Conservation (phyloP, 2,888 invertebrate genomes). For the Theretra japonica region DNA sequence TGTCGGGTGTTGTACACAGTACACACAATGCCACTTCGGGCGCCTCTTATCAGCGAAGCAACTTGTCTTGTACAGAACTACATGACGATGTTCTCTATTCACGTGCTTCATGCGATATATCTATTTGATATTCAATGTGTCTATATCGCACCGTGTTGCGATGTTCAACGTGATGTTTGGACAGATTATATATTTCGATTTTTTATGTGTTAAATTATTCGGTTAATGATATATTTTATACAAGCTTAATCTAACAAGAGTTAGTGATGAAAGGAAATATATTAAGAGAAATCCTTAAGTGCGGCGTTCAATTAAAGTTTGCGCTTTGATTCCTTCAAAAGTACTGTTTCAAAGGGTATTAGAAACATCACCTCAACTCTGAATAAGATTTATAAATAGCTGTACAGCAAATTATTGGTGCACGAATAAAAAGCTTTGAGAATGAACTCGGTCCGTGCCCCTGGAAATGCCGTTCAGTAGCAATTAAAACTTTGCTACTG, state of each 20-base stretch:
- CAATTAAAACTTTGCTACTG: slow-evolving; percentile 80
- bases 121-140: too few species aligned
- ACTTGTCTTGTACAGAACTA: slow-evolving; percentile 40
- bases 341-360: not conserved
- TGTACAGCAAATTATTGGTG: slow-evolving; percentile 53
- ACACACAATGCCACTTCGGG: slow-evolving; percentile 29
- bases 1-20: slow-evolving; percentile 34
- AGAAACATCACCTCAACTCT: not conserved
- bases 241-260: too few species aligned
- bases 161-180: too few species aligned
- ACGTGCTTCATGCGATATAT: not conserved
- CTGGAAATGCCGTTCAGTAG: slow-evolving; percentile 73
- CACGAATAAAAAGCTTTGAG: slow-evolving; percentile 65
- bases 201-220: too few species aligned
- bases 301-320: not conserved
- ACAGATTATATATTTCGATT: too few species aligned
- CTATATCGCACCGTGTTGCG: too few species aligned
- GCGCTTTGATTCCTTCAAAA: not conserved
- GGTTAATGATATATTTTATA: too few species aligned
- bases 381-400: slow-evolving; percentile 41
- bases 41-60: slow-evolving; percentile 8
- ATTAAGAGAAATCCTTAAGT: too few species aligned
- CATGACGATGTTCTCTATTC: slow-evolving; percentile 37
- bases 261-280: too few species aligned
- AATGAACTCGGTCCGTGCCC: slow-evolving; percentile 56